phyloP scores from a whole-genome alignment of 2,113 vertebrate species.

The Ovibos moschatus region DNA sequence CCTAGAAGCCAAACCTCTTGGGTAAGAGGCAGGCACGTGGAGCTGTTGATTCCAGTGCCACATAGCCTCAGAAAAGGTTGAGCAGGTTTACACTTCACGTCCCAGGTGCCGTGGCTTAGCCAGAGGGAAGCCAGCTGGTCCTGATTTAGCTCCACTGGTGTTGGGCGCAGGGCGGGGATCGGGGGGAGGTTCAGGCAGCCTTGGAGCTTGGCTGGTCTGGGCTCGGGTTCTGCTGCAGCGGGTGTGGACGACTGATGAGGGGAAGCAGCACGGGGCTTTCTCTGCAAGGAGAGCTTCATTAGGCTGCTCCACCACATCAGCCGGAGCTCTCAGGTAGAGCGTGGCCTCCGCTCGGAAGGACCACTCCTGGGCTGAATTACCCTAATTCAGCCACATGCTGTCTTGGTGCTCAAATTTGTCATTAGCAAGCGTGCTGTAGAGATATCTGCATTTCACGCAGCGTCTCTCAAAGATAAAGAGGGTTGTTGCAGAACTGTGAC shows the following conservation, averaged over 20 bases:
- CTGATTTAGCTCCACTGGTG: background rate
- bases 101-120: background rate
- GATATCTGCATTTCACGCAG: constrained; percentile 16
- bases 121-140: background rate
- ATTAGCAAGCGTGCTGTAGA: constrained; percentile 32
- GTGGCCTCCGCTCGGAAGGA: constrained; percentile 6
- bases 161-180: background rate
- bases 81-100: background rate
- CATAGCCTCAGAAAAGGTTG: constrained; percentile 20
- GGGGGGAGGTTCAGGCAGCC: background rate
- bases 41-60: background rate
- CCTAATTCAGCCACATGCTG: constrained; percentile 54
- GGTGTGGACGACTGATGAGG: background rate
- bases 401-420: constrained; percentile 39
- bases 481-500: background rate
- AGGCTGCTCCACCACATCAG: background rate
- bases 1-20: background rate
- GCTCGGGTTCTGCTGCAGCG: background rate
- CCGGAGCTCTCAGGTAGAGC: background rate
- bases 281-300: background rate
- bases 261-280: background rate
- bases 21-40: background rate
- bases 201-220: background rate
- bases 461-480: background rate
- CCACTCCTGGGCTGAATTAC: constrained; percentile 54